Conservation (phyloP, 2,888 invertebrate genomes). For the Chymomyza fuscimana region DNA sequence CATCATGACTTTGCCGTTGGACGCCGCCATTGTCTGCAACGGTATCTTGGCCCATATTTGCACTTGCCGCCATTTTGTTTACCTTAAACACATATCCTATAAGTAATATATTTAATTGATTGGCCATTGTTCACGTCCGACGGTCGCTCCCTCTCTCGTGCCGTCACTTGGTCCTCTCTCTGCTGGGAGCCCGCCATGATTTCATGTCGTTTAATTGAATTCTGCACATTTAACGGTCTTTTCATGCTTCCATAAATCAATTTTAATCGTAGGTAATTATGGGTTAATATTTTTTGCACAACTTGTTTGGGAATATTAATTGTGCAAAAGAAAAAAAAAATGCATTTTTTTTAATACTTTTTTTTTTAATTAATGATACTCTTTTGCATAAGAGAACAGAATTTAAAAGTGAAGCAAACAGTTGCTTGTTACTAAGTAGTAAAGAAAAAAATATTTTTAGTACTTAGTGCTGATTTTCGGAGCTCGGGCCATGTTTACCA, state of each 20-base stretch:
- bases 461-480: too few relatives aligned
- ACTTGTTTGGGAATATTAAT: slow-evolving; percentile 59
- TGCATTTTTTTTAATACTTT: slow-evolving; percentile 4
- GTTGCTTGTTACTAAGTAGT: too few relatives aligned
- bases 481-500: too few relatives aligned
- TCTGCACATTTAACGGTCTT: slow-evolving; percentile 29
- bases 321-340: slow-evolving; percentile 35
- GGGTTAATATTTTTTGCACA: slow-evolving; percentile 50
- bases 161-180: slow-evolving; percentile 20
- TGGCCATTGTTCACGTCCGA: slow-evolving; percentile 45
- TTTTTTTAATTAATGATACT: background rate
- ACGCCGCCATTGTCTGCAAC: background rate
- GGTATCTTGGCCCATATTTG: background rate
- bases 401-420: too few relatives aligned
- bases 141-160: slow-evolving; percentile 37
- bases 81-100: background rate
- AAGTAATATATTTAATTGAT: slow-evolving; percentile 54
- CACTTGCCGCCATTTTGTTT: background rate
- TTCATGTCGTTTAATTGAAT: slow-evolving; percentile 56
- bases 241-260: slow-evolving; percentile 69
- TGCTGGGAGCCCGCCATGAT: background rate
- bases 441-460: too few relatives aligned
- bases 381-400: too few relatives aligned
- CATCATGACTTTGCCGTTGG: slow-evolving; percentile 9
- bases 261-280: slow-evolving; percentile 77